Evolutionary conservation across 2,113 vertebrate genomes (phyloP).

Genomic region (Clarias macrocephalus): DNA sequence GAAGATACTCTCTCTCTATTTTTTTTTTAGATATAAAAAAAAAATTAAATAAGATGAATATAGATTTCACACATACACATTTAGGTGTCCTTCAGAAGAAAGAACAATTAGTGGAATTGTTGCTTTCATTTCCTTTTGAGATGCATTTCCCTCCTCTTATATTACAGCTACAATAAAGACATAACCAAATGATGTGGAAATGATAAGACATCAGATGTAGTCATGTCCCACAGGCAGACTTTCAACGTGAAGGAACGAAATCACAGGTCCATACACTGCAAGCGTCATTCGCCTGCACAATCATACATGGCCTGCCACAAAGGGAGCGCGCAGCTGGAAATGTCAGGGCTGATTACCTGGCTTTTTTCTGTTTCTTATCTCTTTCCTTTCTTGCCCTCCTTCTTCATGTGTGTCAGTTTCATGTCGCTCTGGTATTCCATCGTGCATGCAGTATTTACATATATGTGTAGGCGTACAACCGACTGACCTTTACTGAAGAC

Average conservation of each 20-base stretch:
- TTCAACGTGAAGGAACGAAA: slow-evolving; percentile 53
- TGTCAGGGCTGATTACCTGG: slow-evolving; percentile 67
- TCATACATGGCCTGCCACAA: slow-evolving; percentile 61
- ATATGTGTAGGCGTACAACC: too few relatives aligned
- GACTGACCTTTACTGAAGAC: too few relatives aligned
- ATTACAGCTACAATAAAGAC: neutral
- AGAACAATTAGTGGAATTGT: neutral
- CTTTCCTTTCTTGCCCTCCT: slow-evolving; percentile 7
- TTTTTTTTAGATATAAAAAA: neutral
- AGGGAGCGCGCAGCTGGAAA: slow-evolving; percentile 58
- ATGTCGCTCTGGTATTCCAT: slow-evolving; percentile 37
- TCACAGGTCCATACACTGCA: slow-evolving; percentile 49
- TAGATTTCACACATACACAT: neutral
- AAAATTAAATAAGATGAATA: neutral
- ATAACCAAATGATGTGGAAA: slow-evolving; percentile 43
- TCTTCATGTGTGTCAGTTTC: slow-evolving; percentile 31
- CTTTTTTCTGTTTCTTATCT: slow-evolving; percentile 46
- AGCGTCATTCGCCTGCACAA: slow-evolving; percentile 55
- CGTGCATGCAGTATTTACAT: neutral
- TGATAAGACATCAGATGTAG: slow-evolving; percentile 48
- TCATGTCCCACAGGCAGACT: slow-evolving; percentile 38
- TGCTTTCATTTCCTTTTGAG: neutral
- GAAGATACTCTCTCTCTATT: neutral
- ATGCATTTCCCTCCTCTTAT: neutral
- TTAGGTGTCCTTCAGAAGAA: neutral